Evolutionary conservation across 2,888 invertebrate species (phyloP).

Genomic region (Trissonchulus latispiculum): DNA sequence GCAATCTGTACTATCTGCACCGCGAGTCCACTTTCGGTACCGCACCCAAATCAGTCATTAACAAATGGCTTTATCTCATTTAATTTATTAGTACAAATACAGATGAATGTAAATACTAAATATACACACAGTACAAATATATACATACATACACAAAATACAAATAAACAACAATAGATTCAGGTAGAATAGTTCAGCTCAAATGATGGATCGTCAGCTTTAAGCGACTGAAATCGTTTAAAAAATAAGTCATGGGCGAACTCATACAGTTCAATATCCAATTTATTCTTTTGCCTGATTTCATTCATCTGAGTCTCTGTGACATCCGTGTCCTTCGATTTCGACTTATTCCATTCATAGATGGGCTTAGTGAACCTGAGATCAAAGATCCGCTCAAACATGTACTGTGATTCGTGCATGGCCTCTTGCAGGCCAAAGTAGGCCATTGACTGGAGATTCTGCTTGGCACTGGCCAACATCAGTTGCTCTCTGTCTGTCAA

Average conservation of each 20-base stretch:
- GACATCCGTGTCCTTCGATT: conserved; percentile 67
- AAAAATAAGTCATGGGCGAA: conserved; percentile 76
- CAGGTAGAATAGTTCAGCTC: background rate
- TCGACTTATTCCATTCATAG: conserved; percentile 80
- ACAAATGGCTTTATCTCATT: too few relatives aligned
- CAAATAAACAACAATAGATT: too few relatives aligned
- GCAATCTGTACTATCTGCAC: too few relatives aligned
- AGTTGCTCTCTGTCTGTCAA: conserved; percentile 60
- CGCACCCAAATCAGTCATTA: too few relatives aligned
- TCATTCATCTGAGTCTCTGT: conserved; percentile 62
- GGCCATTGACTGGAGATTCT: conserved; percentile 79
- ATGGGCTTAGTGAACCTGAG: conserved; percentile 48
- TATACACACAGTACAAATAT: too few relatives aligned
- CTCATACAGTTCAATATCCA: conserved; percentile 84
- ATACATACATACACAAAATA: too few relatives aligned
- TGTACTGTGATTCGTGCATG: conserved; percentile 57
- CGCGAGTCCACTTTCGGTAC: too few relatives aligned
- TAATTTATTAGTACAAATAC: too few relatives aligned
- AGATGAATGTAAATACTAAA: too few relatives aligned
- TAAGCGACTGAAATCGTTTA: conserved; percentile 54
- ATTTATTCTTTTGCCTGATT: conserved; percentile 67
- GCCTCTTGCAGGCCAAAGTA: conserved; percentile 94
- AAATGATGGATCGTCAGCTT: background rate
- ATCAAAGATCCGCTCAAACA: conserved; percentile 87
- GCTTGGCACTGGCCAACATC: conserved; percentile 86